Percentiles rank a stretch among this genome's conserved stretches.
phyloP scores from a whole-genome alignment of 2,888 invertebrate species.

The Orthonychiurus folsomi region DNA sequence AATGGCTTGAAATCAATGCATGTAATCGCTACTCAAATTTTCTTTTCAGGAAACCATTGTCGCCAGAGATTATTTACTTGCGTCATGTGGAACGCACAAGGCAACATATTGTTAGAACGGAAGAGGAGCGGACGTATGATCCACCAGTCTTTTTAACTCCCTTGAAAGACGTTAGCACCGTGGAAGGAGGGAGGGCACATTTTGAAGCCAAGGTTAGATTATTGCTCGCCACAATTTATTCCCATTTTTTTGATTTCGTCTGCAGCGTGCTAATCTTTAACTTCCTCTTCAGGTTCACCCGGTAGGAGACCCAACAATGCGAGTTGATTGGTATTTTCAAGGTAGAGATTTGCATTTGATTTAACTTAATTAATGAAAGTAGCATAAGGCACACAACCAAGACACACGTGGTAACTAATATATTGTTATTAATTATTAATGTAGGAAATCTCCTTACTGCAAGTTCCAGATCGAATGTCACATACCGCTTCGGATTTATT shows the following conservation, averaged over 20 bases:
- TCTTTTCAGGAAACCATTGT: constrained; percentile 31
- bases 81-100: constrained; percentile 85
- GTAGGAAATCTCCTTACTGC: constrained; percentile 16
- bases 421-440: no score
- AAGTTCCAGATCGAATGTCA: constrained; percentile 64
- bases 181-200: constrained; percentile 88
- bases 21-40: no score
- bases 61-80: constrained; percentile 82
- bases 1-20: no score
- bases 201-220: constrained; percentile 96
- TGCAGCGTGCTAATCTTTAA: no score
- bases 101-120: constrained; percentile 59
- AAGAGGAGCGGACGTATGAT: constrained; percentile 79
- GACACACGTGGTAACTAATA: no score
- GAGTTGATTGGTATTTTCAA: constrained; percentile 81
- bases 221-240: no score
- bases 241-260: no score
- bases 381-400: no score
- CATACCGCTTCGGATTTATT: constrained; percentile 96
- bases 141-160: constrained; percentile 88
- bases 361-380: no score
- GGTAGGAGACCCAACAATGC: constrained; percentile 91
- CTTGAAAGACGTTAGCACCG: constrained; percentile 62
- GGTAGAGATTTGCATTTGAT: background rate
- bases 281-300: no score